Percentiles rank a stretch among this genome's conserved stretches.
These are phyloP conservation scores for Macrotus californicus DNA, from an alignment of 2,113 vertebrate species.

Conservation along the genomic window DNA sequence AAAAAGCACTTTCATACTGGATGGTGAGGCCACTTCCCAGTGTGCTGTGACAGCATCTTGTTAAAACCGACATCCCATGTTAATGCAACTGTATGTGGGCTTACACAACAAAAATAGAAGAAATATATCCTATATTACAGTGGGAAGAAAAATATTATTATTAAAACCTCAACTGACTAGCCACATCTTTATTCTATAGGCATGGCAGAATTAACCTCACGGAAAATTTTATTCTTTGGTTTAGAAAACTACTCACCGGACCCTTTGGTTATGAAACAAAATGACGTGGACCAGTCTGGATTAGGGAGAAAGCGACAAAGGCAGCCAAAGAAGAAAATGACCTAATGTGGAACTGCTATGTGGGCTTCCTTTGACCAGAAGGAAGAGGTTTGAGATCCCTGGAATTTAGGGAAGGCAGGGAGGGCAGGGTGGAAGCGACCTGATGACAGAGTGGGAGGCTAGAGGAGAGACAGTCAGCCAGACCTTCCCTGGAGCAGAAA, in stretches of 20 bases:
- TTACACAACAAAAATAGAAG: constrained; percentile 19
- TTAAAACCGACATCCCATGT: constrained; percentile 2
- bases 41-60: neutral
- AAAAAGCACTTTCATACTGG: neutral
- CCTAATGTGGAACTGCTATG: neutral
- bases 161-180: constrained; percentile 24
- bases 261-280: neutral
- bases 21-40: neutral
- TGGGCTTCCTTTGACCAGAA: neutral
- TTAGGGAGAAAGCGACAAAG: neutral
- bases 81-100: neutral
- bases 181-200: constrained; percentile 8
- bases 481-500: neutral
- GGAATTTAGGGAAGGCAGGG: neutral
- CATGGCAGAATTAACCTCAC: neutral
- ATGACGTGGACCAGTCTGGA: neutral
- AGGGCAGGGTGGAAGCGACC: neutral
- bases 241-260: constrained; percentile 9
- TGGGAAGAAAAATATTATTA: constrained; percentile 30
- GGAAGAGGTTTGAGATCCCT: neutral
- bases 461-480: neutral
- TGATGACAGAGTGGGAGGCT: neutral
- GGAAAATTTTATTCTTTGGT: constrained; percentile 36
- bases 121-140: neutral
- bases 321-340: neutral